Evolutionary conservation across 2,888 invertebrate species (phyloP).

Genomic region (Catotricha subobsoleta): DNA sequence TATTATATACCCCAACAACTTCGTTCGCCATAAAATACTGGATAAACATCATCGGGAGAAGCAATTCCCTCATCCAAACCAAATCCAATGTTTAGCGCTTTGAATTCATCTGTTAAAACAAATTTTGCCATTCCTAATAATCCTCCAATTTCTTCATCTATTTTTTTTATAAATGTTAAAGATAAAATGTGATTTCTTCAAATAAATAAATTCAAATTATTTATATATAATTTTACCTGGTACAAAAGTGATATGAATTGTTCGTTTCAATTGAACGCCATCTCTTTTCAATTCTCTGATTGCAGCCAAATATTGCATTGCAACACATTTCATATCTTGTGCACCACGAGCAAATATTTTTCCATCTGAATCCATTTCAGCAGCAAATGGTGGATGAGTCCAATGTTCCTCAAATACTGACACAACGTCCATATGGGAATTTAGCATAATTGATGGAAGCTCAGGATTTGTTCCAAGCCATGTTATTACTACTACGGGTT

Average conservation of each 20-base stretch:
- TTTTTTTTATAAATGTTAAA: no score
- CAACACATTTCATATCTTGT: constrained; percentile 73
- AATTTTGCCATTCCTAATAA: constrained; percentile 50
- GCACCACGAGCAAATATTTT: constrained; percentile 58
- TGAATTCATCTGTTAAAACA: constrained; percentile 45
- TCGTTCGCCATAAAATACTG: constrained; percentile 44
- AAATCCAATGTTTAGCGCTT: constrained; percentile 54
- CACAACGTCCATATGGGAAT: constrained; percentile 93
- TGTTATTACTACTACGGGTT: constrained; percentile 66
- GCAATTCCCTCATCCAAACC: constrained; percentile 68
- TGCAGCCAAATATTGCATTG: constrained; percentile 61
- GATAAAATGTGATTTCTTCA: background rate
- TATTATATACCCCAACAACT: constrained; percentile 51
- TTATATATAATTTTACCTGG: constrained; percentile 37
- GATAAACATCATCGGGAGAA: constrained; percentile 43
- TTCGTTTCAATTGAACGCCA: constrained; percentile 39
- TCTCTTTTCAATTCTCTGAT: constrained; percentile 42
- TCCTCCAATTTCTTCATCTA: constrained; percentile 48
- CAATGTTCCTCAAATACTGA: constrained; percentile 74
- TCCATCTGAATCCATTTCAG: constrained; percentile 66
- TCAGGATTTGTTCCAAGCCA: constrained; percentile 55
- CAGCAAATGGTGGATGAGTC: constrained; percentile 79
- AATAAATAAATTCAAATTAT: background rate
- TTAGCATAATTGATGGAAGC: constrained; percentile 60
- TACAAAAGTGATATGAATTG: constrained; percentile 53